phyloP scores from a whole-genome alignment of 2,797 vertebrate species.

The Periparus ater region DNA sequence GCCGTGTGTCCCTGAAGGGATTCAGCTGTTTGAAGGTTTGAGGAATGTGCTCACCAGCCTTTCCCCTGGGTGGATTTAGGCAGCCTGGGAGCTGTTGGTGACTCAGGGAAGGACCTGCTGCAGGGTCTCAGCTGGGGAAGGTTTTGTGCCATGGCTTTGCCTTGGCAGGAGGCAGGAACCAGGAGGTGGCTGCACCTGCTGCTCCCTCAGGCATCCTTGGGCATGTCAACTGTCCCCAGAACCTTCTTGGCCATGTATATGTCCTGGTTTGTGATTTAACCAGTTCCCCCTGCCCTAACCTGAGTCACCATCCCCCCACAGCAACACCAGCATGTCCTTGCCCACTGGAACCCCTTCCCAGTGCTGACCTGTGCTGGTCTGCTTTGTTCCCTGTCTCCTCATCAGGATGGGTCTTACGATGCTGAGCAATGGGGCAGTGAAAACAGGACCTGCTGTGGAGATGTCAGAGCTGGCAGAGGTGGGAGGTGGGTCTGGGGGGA shows the following conservation, averaged over 20 bases:
- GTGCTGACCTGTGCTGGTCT: neutral
- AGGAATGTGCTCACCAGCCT: neutral
- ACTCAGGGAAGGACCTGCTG: neutral
- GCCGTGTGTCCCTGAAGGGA: rapidly evolving
- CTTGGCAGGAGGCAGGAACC: neutral
- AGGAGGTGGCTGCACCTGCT: neutral
- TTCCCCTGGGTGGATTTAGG: neutral
- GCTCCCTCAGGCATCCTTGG: neutral
- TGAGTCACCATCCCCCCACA: neutral
- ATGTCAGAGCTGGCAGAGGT: neutral
- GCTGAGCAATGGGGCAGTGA: neutral
- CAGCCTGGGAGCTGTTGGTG: neutral
- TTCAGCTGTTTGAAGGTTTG: neutral
- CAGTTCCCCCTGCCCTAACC: neutral
- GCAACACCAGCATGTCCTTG: neutral
- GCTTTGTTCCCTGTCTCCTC: neutral
- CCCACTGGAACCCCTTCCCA: neutral
- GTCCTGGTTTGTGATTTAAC: neutral
- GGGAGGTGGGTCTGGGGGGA: rapidly evolving
- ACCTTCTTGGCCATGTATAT: rapidly evolving
- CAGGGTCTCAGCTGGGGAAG: neutral
- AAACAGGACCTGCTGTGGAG: rapidly evolving
- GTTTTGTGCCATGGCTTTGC: neutral
- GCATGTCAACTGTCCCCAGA: neutral
- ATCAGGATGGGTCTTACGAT: rapidly evolving